Evolutionary conservation across 2,888 invertebrate species (phyloP), one percentile per base, ranked within the genome.

Genomic region (Lithophane socia): DNA sequence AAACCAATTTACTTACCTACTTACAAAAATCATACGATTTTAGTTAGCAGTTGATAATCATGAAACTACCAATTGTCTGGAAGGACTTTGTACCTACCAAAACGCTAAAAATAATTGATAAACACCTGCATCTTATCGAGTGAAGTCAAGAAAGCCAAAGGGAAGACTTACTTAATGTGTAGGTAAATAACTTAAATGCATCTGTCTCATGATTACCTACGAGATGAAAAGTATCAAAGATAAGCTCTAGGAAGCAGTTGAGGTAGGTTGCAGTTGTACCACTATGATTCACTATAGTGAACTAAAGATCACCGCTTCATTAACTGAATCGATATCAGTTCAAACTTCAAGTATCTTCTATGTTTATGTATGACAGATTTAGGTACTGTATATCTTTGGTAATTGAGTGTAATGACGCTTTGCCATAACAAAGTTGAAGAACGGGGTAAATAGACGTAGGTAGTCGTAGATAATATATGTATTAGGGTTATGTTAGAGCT

Each of bases 201-300:
- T 54, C 52, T 58, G 42, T 80, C 42, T 42, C 0, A 73, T 42
- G 66, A 73, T 85, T 37, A 49, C 18, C 5, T 52, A 54, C 29
- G 66, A n/a, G 21, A 69, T 71, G 75, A 79, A 68, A 78, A 42
- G 49, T 82, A 82, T 80, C 82, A 24, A 24, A 70, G 54, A 73
- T 82, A 81, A 76, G 29, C 7, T 56, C 16, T 21, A 7, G 49
- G 78, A 81, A 84, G 67, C 75, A 84, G 84, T 88, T 88, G 87
- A 87, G 87, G 87, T 88, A 88, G 89, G 88, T 88, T 84, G 76
- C 13, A 67, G 88, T 88, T 84, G 76, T 18, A 67, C 29, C 18
- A 24, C 13, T 12, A 13, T 70, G 37, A 73, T 65, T 73, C 66
- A 77, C 56, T 75, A 8, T 74, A 71, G 12, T 52, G 12, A 61